Conservation (phyloP, 2,797 vertebrate species). For the Syngnathus rostellatus region DNA sequence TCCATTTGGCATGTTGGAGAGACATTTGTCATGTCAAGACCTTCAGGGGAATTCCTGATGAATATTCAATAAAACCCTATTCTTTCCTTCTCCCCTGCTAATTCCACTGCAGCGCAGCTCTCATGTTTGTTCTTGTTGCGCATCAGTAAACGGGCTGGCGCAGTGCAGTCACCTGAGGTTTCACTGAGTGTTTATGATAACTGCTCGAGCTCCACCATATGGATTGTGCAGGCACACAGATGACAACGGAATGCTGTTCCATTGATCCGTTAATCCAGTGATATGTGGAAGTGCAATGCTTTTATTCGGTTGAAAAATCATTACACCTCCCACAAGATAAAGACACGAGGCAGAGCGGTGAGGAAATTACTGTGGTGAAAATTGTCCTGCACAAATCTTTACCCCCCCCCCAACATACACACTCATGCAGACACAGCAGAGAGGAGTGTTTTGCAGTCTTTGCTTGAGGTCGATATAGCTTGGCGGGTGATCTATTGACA, state of each 20-base stretch:
- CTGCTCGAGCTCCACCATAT: conserved; percentile 18
- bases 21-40: conserved; percentile 58
- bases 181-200: conserved; percentile 32
- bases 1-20: conserved; percentile 34
- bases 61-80: conserved; percentile 47
- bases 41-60: conserved; percentile 37
- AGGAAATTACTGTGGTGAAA: neutral
- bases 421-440: conserved; percentile 18
- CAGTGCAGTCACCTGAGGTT: conserved; percentile 24
- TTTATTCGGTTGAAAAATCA: conserved; percentile 58
- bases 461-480: conserved; percentile 53
- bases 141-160: conserved; percentile 22
- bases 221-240: conserved; percentile 7
- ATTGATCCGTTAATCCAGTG: conserved; percentile 58
- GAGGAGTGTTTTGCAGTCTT: conserved; percentile 37
- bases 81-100: conserved; percentile 19
- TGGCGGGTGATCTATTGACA: conserved; percentile 60
- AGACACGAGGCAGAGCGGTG: neutral
- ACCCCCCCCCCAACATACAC: too few species aligned
- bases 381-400: conserved; percentile 8
- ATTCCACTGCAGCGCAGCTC: conserved; percentile 32
- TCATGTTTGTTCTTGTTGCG: conserved; percentile 27
- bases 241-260: conserved; percentile 18
- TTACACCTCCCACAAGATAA: conserved; percentile 39
- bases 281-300: conserved; percentile 43